A percentile compares a stretch with the other conserved stretches of the same genome.
Evolutionary conservation across 2,113 vertebrate species (phyloP).

Genomic region (Pipra filicauda): DNA sequence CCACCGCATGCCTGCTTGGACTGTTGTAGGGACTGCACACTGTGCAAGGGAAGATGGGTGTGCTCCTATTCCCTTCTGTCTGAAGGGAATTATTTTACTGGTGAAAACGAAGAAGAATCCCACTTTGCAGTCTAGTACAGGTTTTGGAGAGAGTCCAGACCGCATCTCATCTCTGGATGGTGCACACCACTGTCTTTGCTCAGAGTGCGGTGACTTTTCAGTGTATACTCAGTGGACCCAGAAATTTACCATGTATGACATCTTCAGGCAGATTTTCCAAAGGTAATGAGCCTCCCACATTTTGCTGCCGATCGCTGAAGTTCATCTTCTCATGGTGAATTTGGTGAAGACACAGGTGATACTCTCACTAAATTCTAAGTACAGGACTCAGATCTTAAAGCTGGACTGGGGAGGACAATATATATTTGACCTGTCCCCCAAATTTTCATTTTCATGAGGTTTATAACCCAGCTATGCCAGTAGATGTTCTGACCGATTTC

Average conservation of each 20-base stretch:
- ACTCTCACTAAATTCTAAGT: background rate
- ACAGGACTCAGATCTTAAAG: background rate
- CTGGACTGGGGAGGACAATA: background rate
- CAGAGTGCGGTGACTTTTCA: background rate
- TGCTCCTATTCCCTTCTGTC: background rate
- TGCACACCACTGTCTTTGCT: background rate
- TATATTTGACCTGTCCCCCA: background rate
- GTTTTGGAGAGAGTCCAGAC: background rate
- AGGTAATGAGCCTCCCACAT: fast-evolving
- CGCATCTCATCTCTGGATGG: background rate
- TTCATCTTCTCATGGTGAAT: background rate
- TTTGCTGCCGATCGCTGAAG: background rate
- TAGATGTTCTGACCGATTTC: background rate
- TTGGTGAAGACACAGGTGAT: fast-evolving
- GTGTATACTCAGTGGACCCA: background rate
- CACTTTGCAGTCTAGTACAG: background rate
- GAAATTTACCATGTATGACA: fast-evolving
- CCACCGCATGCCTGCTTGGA: background rate
- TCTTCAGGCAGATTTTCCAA: background rate
- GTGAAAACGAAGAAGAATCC: background rate
- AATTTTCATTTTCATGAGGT: background rate
- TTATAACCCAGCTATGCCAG: background rate
- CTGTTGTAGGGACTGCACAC: background rate
- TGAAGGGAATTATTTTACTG: background rate
- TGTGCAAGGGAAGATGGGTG: background rate